Evolutionary conservation across 1,140 invertebrate species (phyloP).

Genomic region (Solen grandis): DNA sequence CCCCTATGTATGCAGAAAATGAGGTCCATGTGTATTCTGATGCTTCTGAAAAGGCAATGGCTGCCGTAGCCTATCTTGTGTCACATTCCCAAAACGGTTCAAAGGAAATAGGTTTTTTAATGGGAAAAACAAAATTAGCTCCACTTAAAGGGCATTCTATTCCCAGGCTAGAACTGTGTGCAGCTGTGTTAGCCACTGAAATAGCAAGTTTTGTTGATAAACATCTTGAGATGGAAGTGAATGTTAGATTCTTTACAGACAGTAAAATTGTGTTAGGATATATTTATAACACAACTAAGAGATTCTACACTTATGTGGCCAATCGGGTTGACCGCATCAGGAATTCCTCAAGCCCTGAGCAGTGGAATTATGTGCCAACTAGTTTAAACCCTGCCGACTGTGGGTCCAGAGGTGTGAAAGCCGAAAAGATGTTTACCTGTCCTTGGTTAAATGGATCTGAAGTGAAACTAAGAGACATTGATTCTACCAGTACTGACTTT

Average conservation of each 20-base stretch:
- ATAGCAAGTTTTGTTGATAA: neutral
- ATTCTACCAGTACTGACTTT: neutral
- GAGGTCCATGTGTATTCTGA: conserved; percentile 54
- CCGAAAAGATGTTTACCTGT: neutral
- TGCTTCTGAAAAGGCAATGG: conserved; percentile 50
- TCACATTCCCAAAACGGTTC: neutral
- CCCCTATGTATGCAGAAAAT: neutral
- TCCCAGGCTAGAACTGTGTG: conserved; percentile 36
- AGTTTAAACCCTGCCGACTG: conserved; percentile 9
- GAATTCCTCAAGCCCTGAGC: neutral
- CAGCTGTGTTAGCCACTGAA: conserved; percentile 5
- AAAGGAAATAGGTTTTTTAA: conserved; percentile 2
- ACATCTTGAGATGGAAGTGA: neutral
- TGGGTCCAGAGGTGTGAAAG: neutral
- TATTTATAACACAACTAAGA: conserved; percentile 9
- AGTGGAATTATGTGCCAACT: conserved; percentile 9
- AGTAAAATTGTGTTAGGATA: conserved; percentile 10
- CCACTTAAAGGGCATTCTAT: conserved; percentile 49
- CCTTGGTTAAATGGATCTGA: neutral
- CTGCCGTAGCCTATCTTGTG: conserved; percentile 33
- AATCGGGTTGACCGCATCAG: conserved; percentile 22
- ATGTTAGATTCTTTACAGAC: conserved; percentile 2
- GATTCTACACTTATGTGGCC: conserved; percentile 26
- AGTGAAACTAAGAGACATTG: neutral
- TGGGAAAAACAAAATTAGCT: conserved; percentile 58